phyloP scores from a whole-genome alignment of 64 coral and sea anemone genomes.

The Exaiptasia diaphana region DNA sequence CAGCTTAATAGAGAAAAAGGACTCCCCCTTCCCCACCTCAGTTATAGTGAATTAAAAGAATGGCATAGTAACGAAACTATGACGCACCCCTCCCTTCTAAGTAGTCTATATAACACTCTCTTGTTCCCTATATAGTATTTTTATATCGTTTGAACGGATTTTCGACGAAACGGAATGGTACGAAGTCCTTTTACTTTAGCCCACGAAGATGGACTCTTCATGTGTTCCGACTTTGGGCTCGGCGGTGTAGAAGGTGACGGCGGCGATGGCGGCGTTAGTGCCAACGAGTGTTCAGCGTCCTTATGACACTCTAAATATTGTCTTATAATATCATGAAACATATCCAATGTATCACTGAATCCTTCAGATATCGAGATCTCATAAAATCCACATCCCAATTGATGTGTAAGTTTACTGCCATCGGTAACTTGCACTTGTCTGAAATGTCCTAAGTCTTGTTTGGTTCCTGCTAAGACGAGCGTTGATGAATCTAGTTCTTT shows the following conservation, averaged over 20 bases:
- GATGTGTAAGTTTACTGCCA: conserved; percentile 48
- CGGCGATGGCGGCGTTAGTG: neutral
- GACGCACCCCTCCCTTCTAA: too few species aligned
- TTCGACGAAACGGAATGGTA: conserved; percentile 54
- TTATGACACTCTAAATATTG: conserved; percentile 23
- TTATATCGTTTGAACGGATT: conserved; percentile 28
- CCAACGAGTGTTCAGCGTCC: neutral
- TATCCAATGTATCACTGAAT: conserved; percentile 55
- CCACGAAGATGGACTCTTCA: conserved; percentile 56
- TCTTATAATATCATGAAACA: conserved; percentile 65
- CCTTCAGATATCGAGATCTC: conserved; percentile 81
- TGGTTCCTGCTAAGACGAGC: conserved; percentile 74
- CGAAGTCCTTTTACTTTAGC: conserved; percentile 57
- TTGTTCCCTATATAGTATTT: too few species aligned
- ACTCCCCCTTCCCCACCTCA: too few species aligned
- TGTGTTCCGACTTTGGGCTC: conserved; percentile 8
- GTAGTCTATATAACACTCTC: too few species aligned
- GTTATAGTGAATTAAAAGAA: too few species aligned
- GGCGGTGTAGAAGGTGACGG: neutral
- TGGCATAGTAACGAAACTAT: too few species aligned
- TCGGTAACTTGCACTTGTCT: conserved; percentile 67
- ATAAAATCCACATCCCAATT: conserved; percentile 71
- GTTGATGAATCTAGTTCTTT: conserved; percentile 62
- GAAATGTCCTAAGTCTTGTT: conserved; percentile 77
- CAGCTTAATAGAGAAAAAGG: too few species aligned